A percentile compares a stretch with the other conserved stretches of the same genome.
phyloP scores from a whole-genome alignment of 2,797 vertebrate species.

The Enteromius viviparus region DNA sequence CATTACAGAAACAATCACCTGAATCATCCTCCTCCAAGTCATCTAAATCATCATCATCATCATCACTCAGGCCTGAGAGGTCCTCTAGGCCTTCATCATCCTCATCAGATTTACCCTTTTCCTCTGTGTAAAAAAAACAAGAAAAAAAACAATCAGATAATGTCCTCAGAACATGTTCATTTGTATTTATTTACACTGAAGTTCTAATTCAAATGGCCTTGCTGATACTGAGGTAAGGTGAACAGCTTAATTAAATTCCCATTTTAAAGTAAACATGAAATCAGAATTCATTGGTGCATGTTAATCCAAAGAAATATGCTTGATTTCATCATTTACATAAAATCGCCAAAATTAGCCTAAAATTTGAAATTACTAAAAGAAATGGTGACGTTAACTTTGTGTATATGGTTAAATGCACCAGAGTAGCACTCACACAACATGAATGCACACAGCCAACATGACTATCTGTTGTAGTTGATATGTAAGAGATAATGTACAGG shows the following conservation, averaged over 20 bases:
- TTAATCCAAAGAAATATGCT: neutral
- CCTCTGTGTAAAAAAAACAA: slow-evolving; percentile 57
- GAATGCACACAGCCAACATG: too few species aligned
- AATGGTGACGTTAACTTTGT: neutral
- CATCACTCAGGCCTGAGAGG: slow-evolving; percentile 74
- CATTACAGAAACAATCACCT: slow-evolving; percentile 52
- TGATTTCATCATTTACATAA: neutral
- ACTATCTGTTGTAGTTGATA: too few species aligned
- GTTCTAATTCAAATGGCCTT: slow-evolving; percentile 41
- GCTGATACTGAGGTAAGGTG: neutral
- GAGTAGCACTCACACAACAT: too few species aligned
- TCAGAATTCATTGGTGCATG: neutral
- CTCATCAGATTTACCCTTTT: slow-evolving; percentile 64
- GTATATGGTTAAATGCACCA: too few species aligned
- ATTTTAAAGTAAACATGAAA: neutral
- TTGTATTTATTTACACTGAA: neutral
- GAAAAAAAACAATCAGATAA: neutral
- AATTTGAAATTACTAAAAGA: neutral
- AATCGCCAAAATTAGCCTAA: neutral
- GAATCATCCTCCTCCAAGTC: slow-evolving; percentile 57
- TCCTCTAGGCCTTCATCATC: slow-evolving; percentile 70
- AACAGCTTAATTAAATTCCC: neutral
- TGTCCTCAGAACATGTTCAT: neutral
- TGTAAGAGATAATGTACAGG: too few species aligned
- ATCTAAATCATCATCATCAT: slow-evolving; percentile 60